Evolutionary conservation across 2,797 vertebrate genomes (phyloP).

Genomic region (Galaxias olidus): DNA sequence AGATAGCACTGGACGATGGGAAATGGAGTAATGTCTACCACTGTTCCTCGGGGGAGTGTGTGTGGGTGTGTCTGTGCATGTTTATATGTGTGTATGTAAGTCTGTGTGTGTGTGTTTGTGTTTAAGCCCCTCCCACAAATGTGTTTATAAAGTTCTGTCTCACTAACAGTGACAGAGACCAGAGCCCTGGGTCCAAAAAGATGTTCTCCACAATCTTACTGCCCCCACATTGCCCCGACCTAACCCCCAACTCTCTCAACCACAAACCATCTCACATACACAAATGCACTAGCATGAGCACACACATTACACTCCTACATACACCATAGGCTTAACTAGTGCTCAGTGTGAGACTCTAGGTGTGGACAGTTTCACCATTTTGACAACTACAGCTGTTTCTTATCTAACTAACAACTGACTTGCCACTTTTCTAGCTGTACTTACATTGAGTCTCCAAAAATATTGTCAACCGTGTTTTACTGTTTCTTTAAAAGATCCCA

Average conservation of each 20-base stretch:
- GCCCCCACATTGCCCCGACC: neutral
- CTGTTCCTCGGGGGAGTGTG: neutral
- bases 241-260: too few species aligned
- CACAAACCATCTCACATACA: too few species aligned
- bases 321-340: neutral
- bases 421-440: constrained; percentile 29
- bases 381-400: constrained; percentile 48
- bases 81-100: neutral
- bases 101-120: neutral
- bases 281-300: neutral
- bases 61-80: neutral
- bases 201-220: neutral
- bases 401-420: constrained; percentile 58
- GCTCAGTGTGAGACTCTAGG: neutral
- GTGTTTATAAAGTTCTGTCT: constrained; percentile 63
- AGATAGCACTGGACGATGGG: neutral
- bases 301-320: neutral
- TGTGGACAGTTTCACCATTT: neutral
- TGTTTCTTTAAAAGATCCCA: neutral
- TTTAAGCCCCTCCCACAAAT: constrained; percentile 36
- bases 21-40: neutral
- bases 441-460: constrained; percentile 19
- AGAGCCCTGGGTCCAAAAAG: constrained; percentile 42
- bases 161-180: constrained; percentile 65
- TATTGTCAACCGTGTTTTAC: constrained; percentile 20